These are phyloP conservation scores for Ischnus inquisitorius DNA, from an alignment of 2,888 invertebrate genomes.

Conservation along the genomic window DNA sequence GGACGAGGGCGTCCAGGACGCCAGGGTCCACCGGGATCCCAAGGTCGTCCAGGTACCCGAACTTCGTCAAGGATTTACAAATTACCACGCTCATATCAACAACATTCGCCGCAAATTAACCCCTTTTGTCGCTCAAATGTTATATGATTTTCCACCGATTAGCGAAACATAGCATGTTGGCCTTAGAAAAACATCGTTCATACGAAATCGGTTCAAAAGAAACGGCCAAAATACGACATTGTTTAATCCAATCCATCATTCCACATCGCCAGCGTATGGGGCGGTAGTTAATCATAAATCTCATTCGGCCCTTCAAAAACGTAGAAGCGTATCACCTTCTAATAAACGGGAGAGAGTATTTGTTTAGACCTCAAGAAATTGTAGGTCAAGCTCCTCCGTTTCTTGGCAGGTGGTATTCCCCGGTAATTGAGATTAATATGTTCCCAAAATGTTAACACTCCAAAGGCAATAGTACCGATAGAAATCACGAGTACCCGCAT, in stretches of 20 bases:
- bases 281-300: not conserved
- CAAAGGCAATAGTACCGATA: conserved; percentile 68
- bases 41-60: conserved; percentile 89
- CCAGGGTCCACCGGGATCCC: conserved; percentile 90
- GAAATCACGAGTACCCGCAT: conserved; percentile 76
- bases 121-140: not conserved
- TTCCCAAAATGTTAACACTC: conserved; percentile 49
- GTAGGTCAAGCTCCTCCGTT: too few relatives aligned
- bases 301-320: not conserved
- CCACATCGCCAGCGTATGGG: conserved; percentile 9
- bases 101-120: conserved; percentile 16
- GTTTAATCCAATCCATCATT: not conserved
- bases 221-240: not conserved
- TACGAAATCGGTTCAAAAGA: not conserved
- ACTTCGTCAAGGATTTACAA: conserved; percentile 43
- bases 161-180: conserved; percentile 11
- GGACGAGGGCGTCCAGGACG: conserved; percentile 89
- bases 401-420: not conserved
- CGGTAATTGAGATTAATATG: conserved; percentile 34
- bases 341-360: too few relatives aligned
- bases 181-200: not conserved
- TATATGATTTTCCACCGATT: not conserved
- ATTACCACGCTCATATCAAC: conserved; percentile 19
- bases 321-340: not conserved
- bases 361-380: too few relatives aligned